Evolutionary conservation across 2,888 invertebrate species (phyloP), one percentile per base, ranked within the genome.

Genomic region (Neoascia interrupta): DNA sequence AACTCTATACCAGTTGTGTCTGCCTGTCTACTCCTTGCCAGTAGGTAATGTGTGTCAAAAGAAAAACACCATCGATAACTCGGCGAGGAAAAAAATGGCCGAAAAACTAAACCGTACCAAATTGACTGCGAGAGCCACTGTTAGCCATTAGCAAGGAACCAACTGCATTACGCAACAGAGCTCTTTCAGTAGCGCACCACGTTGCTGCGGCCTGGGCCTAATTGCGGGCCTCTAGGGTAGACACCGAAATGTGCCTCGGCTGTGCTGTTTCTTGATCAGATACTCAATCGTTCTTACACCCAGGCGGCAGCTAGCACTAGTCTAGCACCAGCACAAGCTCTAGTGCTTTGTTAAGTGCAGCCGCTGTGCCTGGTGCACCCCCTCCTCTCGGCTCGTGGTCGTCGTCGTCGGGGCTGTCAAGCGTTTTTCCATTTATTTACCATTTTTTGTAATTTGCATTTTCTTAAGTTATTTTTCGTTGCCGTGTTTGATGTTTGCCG

Each of bases 401-500:
- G 19, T 61, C 43, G 43, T 53, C 64, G 51, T 34, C 21, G 10
- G 4, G 11, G 51, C 37, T 63, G 64, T 70, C 72, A 79, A 72
- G 64, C 64, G 79, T 79, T 79, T 70, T 79, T 60, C 66, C 64
- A 70, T 76, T 76, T 70, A 70, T 13, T 61, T 49, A 23, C 19
- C 34, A 43, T 28, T 63, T 69, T 47, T 53, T 64, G 53, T 70
- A 72, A 79, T 79, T 79, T 79, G 76, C 76, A 79, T 79, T 79
- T 79, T 72, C 60, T 53, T 23, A 68, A 68, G 66, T 75, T n/a
- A n/a, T n/a, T n/a, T 79, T 79, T 66, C 66, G 10, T 63, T 3
- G 8, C n/a, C 28, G n/a, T 45, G 79, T 79, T 79, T 79, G 79
- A 79, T 61, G 79, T 79, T 73, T 54, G 68, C 79, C 73, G 79